phyloP scores from a whole-genome alignment of 2,888 invertebrate species.

The Hipparchia sbordonii region DNA sequence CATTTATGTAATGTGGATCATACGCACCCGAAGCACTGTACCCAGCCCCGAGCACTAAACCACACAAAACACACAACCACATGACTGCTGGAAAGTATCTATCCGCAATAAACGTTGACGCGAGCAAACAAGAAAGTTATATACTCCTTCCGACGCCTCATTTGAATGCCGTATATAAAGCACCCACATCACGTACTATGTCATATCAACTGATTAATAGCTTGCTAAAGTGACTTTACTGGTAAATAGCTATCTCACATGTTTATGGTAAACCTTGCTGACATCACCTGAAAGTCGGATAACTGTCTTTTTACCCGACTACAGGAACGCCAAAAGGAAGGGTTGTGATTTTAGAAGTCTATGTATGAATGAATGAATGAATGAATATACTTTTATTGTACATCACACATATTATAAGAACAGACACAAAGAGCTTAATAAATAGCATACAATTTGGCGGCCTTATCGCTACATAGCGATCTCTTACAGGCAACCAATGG shows the following conservation, averaged over 20 bases:
- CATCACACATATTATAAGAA: no score
- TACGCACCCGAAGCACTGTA: neutral
- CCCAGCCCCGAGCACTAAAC: constrained; percentile 15
- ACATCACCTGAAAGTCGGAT: no score
- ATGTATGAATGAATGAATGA: no score
- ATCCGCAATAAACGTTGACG: constrained; percentile 29
- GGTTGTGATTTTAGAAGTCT: no score
- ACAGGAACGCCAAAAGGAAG: no score
- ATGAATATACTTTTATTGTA: no score
- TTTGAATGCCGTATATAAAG: constrained; percentile 55
- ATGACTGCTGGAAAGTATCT: constrained; percentile 36
- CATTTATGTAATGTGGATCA: no score
- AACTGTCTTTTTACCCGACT: no score
- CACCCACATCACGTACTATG: constrained; percentile 54
- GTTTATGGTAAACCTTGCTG: neutral
- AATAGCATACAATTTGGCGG: no score
- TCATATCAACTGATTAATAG: constrained; percentile 19
- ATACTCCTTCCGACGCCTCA: constrained; percentile 41
- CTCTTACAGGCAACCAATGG: no score
- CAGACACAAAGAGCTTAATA: no score
- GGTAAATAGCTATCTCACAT: constrained; percentile 1
- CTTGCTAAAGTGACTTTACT: constrained; percentile 2
- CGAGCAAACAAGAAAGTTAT: constrained; percentile 39
- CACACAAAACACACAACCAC: constrained; percentile 30
- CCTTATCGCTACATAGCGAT: no score